Evolutionary conservation across 2,888 invertebrate genomes (phyloP).

Genomic region (Enchytraeus crypticus): DNA sequence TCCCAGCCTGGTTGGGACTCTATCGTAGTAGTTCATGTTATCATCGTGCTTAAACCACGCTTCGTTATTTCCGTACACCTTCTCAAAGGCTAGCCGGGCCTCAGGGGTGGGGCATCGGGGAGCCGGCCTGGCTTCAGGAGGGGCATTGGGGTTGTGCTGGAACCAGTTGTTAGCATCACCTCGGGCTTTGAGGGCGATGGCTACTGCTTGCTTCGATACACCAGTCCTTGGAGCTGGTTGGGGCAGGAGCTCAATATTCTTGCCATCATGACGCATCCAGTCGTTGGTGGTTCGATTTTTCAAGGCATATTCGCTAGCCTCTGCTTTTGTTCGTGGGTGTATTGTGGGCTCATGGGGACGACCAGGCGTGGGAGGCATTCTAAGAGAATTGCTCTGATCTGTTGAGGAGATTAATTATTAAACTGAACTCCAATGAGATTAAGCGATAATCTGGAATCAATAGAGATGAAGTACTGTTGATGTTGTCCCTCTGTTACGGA

Average conservation of each 20-base stretch:
- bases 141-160: constrained; percentile 17
- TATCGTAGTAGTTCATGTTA: constrained; percentile 19
- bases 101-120: constrained; percentile 14
- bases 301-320: constrained; percentile 24
- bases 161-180: constrained; percentile 18
- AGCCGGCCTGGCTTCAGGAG: constrained; percentile 6
- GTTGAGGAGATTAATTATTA: too few species aligned
- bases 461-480: too few species aligned
- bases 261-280: constrained; percentile 29
- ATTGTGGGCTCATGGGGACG: constrained; percentile 19
- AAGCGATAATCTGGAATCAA: too few species aligned
- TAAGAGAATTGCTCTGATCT: too few species aligned
- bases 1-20: constrained; percentile 8
- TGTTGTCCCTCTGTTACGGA: too few species aligned
- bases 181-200: constrained; percentile 15
- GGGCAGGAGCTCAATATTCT: constrained; percentile 20
- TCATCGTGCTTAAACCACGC: constrained; percentile 27
- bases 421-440: too few species aligned
- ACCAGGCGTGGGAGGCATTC: constrained; percentile 23
- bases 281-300: constrained; percentile 20
- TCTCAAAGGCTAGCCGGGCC: constrained; percentile 8
- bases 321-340: constrained; percentile 23
- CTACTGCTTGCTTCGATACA: neutral
- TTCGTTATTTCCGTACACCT: constrained; percentile 23
- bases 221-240: constrained; percentile 2